Evolutionary conservation across 2,888 invertebrate genomes (phyloP).

Genomic region (Germaria angustata): DNA sequence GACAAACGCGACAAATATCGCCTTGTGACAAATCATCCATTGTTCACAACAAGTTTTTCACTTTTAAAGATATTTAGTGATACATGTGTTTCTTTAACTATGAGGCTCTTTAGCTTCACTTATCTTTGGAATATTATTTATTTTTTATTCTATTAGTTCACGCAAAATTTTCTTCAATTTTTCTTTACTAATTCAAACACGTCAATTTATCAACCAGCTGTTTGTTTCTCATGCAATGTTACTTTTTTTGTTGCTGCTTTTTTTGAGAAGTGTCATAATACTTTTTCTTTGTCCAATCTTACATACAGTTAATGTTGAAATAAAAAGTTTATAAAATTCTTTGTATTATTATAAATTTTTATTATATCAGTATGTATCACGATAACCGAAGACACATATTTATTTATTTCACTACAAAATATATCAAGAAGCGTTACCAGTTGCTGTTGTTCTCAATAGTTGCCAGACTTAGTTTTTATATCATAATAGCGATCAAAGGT

Average conservation of each 20-base stretch:
- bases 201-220: constrained; percentile 62
- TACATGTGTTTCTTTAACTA: constrained; percentile 15
- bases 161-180: constrained; percentile 20
- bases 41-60: constrained; percentile 21
- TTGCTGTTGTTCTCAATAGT: too few relatives aligned
- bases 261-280: constrained; percentile 53
- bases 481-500: too few relatives aligned
- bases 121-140: not conserved
- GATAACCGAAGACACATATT: too few relatives aligned
- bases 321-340: too few relatives aligned
- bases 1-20: constrained; percentile 98
- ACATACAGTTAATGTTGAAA: not conserved
- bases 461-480: too few relatives aligned
- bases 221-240: constrained; percentile 37
- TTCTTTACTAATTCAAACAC: constrained; percentile 60
- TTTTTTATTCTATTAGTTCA: not conserved
- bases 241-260: not conserved
- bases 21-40: constrained; percentile 81
- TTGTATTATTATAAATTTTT: too few relatives aligned
- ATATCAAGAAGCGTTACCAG: too few relatives aligned
- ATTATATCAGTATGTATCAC: too few relatives aligned
- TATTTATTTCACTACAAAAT: too few relatives aligned
- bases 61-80: constrained; percentile 36
- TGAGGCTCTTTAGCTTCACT: not conserved
- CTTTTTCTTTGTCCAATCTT: not conserved